Percentiles rank a stretch among this genome's conserved stretches.
These are phyloP conservation scores for Urosaurus nigricauda DNA, from an alignment of 2,797 vertebrate genomes.

Conservation along the genomic window DNA sequence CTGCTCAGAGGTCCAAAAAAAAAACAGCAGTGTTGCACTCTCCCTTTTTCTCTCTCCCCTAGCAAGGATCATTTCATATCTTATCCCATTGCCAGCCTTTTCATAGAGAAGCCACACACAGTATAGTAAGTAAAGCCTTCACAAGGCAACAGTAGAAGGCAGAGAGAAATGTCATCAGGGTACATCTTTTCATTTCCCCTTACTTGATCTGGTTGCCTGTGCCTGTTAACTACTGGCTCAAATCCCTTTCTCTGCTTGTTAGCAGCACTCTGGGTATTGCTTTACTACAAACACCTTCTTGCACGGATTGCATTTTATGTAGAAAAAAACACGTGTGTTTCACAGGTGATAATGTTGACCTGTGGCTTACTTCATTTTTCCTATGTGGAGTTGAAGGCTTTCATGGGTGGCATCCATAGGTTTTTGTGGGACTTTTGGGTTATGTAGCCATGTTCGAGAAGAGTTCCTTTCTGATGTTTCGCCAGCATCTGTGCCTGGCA, in stretches of 20 bases:
- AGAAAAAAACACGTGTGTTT: slow-evolving; percentile 2
- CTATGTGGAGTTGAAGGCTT: too few species aligned
- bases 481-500: too few species aligned
- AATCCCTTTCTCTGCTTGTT: background rate
- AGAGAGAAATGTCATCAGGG: background rate
- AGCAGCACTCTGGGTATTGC: background rate
- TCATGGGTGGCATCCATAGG: too few species aligned
- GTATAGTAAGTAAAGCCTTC: background rate
- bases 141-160: background rate
- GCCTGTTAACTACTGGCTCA: background rate
- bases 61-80: background rate
- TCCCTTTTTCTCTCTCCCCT: too few species aligned
- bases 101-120: too few species aligned
- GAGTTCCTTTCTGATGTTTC: too few species aligned
- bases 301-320: background rate
- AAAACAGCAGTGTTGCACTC: too few species aligned
- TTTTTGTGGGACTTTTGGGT: too few species aligned
- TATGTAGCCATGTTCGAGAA: too few species aligned
- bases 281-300: background rate
- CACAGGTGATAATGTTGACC: background rate
- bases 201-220: background rate
- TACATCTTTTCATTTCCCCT: background rate
- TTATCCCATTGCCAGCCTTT: too few species aligned
- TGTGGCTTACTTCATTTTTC: too few species aligned
- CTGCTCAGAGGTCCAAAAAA: too few species aligned